These are phyloP conservation scores for Monoplex corrugatus DNA, from an alignment of 2,888 invertebrate species.

Conservation along the genomic window DNA sequence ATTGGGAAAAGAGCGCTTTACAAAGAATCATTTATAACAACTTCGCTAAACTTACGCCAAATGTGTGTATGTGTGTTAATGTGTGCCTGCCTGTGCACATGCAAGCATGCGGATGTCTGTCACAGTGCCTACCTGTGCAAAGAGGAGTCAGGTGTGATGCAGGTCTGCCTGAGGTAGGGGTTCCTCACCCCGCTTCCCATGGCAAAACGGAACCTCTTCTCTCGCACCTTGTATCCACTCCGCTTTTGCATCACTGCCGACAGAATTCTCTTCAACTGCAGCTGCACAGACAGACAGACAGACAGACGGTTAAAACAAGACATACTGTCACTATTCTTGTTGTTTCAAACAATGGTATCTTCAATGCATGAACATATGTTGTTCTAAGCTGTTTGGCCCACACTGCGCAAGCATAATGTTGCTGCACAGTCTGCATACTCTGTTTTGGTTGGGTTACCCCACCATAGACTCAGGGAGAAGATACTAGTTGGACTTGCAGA, in stretches of 20 bases:
- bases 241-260: conserved; percentile 89
- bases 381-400: too few relatives aligned
- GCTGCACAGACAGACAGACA: conserved; percentile 79
- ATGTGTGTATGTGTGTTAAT: too few relatives aligned
- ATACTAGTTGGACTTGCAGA: too few relatives aligned
- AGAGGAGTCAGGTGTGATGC: conserved; percentile 82
- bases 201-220: conserved; percentile 89
- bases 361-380: too few relatives aligned
- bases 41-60: not conserved
- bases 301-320: not conserved
- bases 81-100: too few relatives aligned
- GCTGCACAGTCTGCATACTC: too few relatives aligned
- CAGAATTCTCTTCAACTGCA: conserved; percentile 91
- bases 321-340: too few relatives aligned
- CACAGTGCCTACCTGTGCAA: conserved; percentile 82
- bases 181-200: conserved; percentile 90
- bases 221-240: conserved; percentile 90
- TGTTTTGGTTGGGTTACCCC: too few relatives aligned
- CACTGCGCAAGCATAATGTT: too few relatives aligned
- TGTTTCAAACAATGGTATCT: too few relatives aligned
- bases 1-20: too few relatives aligned
- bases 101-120: conserved; percentile 87
- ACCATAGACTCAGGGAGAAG: too few relatives aligned
- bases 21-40: conserved; percentile 1
- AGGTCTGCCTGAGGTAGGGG: conserved; percentile 89